Percentiles rank a stretch among this genome's conserved stretches.
Conservation (phyloP, 1,140 invertebrate genomes). For the Ericerus pela region DNA sequence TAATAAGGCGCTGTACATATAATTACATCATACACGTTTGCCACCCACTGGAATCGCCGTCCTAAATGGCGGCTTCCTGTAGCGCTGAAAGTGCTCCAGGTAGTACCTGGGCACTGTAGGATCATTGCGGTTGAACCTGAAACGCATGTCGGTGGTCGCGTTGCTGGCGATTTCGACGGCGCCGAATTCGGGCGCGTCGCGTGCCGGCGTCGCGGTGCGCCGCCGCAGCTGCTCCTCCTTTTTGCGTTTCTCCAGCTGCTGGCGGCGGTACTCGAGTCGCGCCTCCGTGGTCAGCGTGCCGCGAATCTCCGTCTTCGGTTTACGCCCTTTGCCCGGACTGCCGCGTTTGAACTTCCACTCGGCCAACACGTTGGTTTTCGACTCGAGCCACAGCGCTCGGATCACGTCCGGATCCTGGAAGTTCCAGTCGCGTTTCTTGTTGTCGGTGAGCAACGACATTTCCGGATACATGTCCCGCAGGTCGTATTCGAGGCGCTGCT, state of each 20-base stretch:
- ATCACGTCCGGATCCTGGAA: neutral
- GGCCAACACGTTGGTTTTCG: neutral
- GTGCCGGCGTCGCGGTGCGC: neutral
- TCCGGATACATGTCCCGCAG: neutral
- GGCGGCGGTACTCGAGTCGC: neutral
- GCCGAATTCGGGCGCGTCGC: neutral
- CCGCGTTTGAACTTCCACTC: neutral
- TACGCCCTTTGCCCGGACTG: neutral
- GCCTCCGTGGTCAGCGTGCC: neutral
- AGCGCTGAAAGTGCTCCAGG: neutral
- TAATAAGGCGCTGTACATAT: too few species aligned
- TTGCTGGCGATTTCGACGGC: neutral
- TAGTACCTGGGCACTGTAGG: neutral
- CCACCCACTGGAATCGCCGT: too few species aligned
- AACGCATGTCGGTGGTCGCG: neutral
- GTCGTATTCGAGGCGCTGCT: conserved; percentile 2
- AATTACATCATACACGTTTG: too few species aligned
- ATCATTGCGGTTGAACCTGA: conserved; percentile 2
- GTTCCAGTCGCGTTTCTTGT: neutral
- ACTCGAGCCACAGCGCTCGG: neutral
- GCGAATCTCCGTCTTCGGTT: neutral
- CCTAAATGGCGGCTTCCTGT: neutral
- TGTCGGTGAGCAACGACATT: neutral
- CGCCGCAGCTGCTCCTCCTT: neutral
- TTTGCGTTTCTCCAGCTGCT: neutral